Evolutionary conservation across 2,113 vertebrate genomes (phyloP).

Genomic region (Siphamia tubifer): DNA sequence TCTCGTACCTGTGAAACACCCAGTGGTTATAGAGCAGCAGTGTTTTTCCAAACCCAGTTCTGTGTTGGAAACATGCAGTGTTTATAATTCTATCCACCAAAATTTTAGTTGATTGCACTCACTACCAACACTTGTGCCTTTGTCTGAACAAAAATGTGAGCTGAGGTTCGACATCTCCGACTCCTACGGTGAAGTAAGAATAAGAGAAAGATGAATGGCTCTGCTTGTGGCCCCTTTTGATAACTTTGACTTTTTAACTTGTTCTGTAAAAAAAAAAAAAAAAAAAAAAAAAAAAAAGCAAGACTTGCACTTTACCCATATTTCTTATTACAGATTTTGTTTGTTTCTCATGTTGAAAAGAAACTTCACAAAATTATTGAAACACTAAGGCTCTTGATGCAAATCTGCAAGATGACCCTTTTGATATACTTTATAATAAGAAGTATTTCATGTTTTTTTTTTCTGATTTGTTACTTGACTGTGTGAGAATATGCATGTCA

Average conservation of each 20-base stretch:
- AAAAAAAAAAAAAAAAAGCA: too few species aligned
- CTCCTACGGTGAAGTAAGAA: conserved; percentile 18
- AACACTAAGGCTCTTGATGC: conserved; percentile 69
- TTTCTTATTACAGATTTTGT: conserved; percentile 51
- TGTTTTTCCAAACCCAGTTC: conserved; percentile 42
- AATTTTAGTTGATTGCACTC: conserved; percentile 58
- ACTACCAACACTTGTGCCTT: conserved; percentile 78
- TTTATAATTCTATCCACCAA: conserved; percentile 35
- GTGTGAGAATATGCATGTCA: conserved; percentile 49
- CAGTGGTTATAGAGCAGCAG: conserved; percentile 43
- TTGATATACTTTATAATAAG: conserved; percentile 63
- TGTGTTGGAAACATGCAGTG: conserved; percentile 62
- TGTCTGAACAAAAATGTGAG: conserved; percentile 69
- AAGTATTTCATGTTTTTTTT: conserved; percentile 56
- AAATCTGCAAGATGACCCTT: conserved; percentile 55
- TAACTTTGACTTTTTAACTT: conserved; percentile 51
- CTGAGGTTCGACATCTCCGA: conserved; percentile 2
- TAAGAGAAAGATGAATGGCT: background rate
- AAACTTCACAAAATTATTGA: conserved; percentile 53
- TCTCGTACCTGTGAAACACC: conserved; percentile 55
- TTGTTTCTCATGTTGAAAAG: conserved; percentile 46
- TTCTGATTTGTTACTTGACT: conserved; percentile 70
- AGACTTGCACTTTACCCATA: conserved; percentile 78
- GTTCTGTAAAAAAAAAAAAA: conserved; percentile 51
- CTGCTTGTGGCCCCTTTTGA: conserved; percentile 38